phyloP scores from a whole-genome alignment of 2,113 vertebrate genomes.

The Zosterops japonicus region DNA sequence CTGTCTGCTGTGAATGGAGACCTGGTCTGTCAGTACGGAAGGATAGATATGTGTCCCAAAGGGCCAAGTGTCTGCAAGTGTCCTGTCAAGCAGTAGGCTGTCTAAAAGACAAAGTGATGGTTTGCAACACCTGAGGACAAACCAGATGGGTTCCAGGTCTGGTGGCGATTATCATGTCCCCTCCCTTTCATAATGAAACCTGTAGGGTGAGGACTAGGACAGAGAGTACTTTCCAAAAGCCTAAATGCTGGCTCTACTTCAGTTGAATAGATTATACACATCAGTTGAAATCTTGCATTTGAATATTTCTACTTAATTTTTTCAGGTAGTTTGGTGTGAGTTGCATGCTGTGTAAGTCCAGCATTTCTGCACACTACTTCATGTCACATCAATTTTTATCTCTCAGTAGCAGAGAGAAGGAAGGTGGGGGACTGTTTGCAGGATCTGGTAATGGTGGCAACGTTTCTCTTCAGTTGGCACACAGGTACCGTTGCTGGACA shows the following conservation, averaged over 20 bases:
- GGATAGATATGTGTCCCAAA: no score
- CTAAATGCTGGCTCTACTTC: fast-evolving
- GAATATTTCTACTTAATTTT: not conserved
- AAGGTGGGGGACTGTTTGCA: not conserved
- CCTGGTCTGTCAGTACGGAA: not conserved
- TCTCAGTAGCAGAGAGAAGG: not conserved
- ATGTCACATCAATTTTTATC: not conserved
- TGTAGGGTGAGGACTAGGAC: not conserved
- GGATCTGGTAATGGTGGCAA: not conserved
- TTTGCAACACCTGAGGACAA: not conserved
- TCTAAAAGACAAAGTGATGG: not conserved
- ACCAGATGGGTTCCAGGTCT: not conserved
- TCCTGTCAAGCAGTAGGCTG: not conserved
- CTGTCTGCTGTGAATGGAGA: not conserved
- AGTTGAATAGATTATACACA: no score
- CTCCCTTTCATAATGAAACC: not conserved
- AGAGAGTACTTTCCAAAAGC: not conserved
- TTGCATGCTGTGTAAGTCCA: not conserved
- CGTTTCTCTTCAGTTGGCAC: not conserved
- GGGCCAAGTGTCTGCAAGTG: not conserved
- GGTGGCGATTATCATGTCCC: fast-evolving
- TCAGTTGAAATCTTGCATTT: not conserved
- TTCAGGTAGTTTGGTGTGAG: not conserved
- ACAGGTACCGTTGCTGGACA: not conserved
- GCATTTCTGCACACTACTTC: not conserved